Percentiles rank a stretch among this genome's conserved stretches.
Conservation (phyloP, 1,140 invertebrate genomes). For the Anastrepha ludens region DNA sequence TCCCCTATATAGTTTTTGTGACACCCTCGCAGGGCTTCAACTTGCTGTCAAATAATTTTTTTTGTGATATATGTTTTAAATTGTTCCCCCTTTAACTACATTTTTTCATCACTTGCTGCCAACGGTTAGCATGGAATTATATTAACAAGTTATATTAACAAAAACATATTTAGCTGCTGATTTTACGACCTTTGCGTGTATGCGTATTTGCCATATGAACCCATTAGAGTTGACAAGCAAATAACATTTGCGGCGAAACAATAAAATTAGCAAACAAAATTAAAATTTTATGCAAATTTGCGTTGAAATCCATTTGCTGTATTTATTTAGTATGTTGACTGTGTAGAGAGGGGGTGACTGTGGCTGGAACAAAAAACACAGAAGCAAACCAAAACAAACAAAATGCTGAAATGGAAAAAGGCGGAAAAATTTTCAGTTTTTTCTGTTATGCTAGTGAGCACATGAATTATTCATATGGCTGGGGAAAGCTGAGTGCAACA, state of each 20-base stretch:
- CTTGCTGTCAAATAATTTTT: too few species aligned
- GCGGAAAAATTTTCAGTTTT: neutral
- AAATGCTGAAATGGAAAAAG: neutral
- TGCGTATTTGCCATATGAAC: conserved; percentile 15
- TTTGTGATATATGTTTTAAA: too few species aligned
- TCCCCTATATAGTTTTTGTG: too few species aligned
- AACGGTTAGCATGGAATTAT: conserved; percentile 6
- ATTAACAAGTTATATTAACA: conserved; percentile 6
- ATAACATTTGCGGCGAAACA: conserved; percentile 21
- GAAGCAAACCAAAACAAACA: neutral
- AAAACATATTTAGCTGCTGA: conserved; percentile 39
- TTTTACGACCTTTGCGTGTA: neutral
- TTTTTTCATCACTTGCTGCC: neutral
- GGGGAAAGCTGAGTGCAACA: neutral
- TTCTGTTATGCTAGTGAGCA: neutral
- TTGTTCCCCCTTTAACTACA: too few species aligned
- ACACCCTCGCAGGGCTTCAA: too few species aligned
- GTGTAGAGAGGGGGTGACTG: neutral
- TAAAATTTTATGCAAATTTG: conserved; percentile 49
- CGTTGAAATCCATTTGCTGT: neutral
- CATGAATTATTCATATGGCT: conserved; percentile 32
- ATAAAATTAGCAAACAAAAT: conserved; percentile 50
- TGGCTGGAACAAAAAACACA: neutral
- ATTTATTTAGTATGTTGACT: neutral
- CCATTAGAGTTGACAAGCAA: conserved; percentile 47